Percentiles rank a stretch among this genome's conserved stretches.
Conservation (phyloP, 2,797 vertebrate genomes). For the Anomalospiza imberbis region DNA sequence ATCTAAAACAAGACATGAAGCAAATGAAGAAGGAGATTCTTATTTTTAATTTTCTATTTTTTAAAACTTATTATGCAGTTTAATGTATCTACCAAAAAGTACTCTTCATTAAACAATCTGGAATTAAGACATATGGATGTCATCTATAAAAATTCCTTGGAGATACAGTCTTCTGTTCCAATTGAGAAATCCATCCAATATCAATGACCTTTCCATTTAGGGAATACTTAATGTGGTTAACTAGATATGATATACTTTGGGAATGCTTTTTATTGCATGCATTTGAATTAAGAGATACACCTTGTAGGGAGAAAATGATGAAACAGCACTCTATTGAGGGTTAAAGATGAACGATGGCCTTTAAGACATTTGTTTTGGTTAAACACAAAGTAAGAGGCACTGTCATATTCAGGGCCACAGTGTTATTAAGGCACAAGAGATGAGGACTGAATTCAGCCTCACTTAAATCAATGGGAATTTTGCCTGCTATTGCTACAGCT, state of each 20-base stretch:
- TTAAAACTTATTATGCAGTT: background rate
- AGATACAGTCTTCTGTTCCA: constrained; percentile 29
- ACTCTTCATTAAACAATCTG: background rate
- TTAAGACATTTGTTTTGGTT: constrained; percentile 59
- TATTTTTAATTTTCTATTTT: background rate
- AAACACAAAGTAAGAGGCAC: constrained; percentile 40
- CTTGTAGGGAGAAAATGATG: constrained; percentile 52
- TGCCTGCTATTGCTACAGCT: background rate
- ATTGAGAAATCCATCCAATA: constrained; percentile 47
- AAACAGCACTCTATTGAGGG: constrained; percentile 39
- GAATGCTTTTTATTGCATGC: constrained; percentile 55
- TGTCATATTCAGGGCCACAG: constrained; percentile 35
- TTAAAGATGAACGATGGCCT: constrained; percentile 53
- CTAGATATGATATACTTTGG: constrained; percentile 51
- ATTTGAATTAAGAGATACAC: constrained; percentile 56
- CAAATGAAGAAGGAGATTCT: background rate
- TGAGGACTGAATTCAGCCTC: constrained; percentile 16
- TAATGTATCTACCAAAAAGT: background rate
- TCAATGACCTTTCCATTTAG: constrained; percentile 51
- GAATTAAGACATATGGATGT: constrained; percentile 48
- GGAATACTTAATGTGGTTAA: constrained; percentile 52
- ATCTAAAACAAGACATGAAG: background rate
- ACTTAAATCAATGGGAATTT: constrained; percentile 52
- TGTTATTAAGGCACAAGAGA: constrained; percentile 46
- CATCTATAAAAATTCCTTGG: constrained; percentile 40